These are phyloP conservation scores for Crotalus horridus DNA, from an alignment of 2,113 vertebrate genomes.

Conservation along the genomic window DNA sequence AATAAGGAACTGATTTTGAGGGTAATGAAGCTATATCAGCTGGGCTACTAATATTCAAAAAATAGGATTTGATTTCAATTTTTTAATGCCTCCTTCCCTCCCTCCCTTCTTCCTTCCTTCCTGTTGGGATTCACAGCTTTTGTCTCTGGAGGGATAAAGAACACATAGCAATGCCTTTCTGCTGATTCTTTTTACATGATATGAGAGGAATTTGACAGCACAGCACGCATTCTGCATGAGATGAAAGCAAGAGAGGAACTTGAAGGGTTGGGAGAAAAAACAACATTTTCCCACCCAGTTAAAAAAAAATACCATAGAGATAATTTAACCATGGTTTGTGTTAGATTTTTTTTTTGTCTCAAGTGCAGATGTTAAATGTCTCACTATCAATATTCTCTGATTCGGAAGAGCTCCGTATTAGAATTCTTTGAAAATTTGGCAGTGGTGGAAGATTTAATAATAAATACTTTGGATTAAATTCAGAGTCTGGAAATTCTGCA, in stretches of 20 bases:
- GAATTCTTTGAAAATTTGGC: conserved; percentile 31
- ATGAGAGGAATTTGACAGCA: neutral
- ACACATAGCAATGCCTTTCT: neutral
- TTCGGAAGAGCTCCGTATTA: neutral
- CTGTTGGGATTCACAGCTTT: conserved; percentile 38
- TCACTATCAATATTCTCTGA: conserved; percentile 33
- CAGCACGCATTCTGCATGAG: neutral
- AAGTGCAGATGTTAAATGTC: conserved; percentile 62
- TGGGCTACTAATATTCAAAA: rapidly evolving
- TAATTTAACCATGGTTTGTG: conserved; percentile 36
- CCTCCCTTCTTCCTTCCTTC: neutral
- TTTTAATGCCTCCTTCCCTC: neutral
- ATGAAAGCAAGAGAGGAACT: neutral
- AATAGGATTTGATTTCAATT: neutral
- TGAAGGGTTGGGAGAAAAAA: neutral
- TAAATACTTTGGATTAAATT: conserved; percentile 43
- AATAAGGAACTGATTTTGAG: neutral
- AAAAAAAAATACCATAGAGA: conserved; percentile 18
- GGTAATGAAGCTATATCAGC: neutral
- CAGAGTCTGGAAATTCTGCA: neutral
- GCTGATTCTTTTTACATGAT: neutral
- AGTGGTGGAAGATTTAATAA: neutral
- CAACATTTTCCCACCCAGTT: conserved; percentile 24
- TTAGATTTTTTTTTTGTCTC: conserved; percentile 59
- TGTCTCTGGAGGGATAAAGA: conserved; percentile 44